Base-by-base conservation (phyloP, 2,888 invertebrate species). In the Chelonus formosanus region DNA sequence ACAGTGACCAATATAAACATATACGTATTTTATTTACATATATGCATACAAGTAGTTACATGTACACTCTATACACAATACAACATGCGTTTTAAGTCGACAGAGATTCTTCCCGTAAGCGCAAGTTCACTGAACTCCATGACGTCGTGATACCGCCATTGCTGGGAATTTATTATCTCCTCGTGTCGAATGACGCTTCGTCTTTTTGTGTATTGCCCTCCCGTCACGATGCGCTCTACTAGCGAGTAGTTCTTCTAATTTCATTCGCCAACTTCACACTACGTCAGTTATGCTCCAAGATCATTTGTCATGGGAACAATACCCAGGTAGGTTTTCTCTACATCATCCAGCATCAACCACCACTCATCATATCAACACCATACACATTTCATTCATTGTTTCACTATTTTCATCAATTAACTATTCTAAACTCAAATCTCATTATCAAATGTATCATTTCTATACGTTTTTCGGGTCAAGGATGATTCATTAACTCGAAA, bases 81-180 rank as follows among this genome's bases (percentile, higher is more conserved):
- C 50, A 55, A 56, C 57, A 57, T 56, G 40, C 50, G 50, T 57
- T 58, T 43, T 34, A 48, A 53, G 52, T 52, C 53, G 65, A 58
- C 40, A 47, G 53, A 48, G 43, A 64, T 58, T 35, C 55, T 59
- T 61, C 55, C 58, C 53, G 62, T 60, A 67, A 69, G 47, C 67
- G 56, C 66, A 62, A 64, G 78, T 78, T 78, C 78, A 74, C 68
- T 74, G 77, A 78, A 78, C 76, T 70, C 72, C 55, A 40, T 57
- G 58, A 67, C 69, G 59, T 55, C 66, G 74, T 67, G 73, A 73
- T 73, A 72, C 72, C 70, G 70, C 73, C 75, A 77, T 77, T 75
- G 76, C 76, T 73, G 75, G 73, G 78, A 79, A 80, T 78, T 80
- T 77, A 80, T 80, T 79, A 78, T 79, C 78, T 73, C 74, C 72